Conservation (phyloP, 2,113 vertebrate species). For the Elgaria multicarinata region DNA sequence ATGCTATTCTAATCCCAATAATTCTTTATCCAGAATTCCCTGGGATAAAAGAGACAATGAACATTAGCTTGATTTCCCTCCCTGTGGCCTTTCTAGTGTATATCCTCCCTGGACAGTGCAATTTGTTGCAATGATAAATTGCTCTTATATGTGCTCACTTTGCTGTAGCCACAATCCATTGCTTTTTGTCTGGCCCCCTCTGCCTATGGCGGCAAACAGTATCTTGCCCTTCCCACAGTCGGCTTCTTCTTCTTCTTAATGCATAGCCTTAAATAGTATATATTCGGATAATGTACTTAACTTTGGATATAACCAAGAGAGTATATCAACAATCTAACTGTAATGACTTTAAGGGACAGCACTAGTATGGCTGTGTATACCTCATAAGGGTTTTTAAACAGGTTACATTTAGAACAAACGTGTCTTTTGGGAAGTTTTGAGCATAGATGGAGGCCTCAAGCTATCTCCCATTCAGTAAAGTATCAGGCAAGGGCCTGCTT, state of each 20-base stretch:
- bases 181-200: neutral
- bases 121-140: neutral
- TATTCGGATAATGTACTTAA: neutral
- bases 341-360: neutral
- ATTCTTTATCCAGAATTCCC: no score
- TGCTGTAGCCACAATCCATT: neutral
- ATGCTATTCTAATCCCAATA: neutral
- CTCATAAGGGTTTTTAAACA: neutral
- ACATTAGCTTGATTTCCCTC: neutral
- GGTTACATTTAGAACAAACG: neutral
- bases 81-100: neutral
- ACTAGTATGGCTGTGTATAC: neutral
- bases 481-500: neutral
- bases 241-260: neutral
- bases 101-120: neutral
- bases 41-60: neutral
- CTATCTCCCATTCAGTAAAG: neutral
- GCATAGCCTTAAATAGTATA: neutral
- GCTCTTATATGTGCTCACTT: neutral
- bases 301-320: neutral
- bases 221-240: neutral
- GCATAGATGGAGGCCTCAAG: neutral
- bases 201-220: neutral
- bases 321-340: neutral
- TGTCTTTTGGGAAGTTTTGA: neutral